Evolutionary conservation across 2,113 vertebrate genomes (phyloP).

Genomic region (Tragelaphus buxtoni): DNA sequence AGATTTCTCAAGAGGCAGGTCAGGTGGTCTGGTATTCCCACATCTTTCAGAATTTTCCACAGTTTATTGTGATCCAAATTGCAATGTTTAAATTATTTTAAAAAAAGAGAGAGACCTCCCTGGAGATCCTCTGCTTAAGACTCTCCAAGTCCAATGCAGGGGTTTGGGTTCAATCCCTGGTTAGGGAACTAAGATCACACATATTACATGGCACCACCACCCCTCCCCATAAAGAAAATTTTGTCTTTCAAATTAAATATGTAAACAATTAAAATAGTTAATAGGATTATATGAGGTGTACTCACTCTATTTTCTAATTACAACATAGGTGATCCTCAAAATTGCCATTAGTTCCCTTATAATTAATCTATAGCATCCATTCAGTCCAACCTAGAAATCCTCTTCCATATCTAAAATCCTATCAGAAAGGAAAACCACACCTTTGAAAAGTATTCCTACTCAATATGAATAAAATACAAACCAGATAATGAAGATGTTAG

Average conservation of each 20-base stretch:
- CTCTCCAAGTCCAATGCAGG: background rate
- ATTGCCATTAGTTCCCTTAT: background rate
- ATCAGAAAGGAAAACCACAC: background rate
- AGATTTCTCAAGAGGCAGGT: too few relatives aligned
- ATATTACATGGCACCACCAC: background rate
- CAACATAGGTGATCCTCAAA: background rate
- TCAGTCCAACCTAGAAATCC: background rate
- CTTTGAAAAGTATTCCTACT: background rate
- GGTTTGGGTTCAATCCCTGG: background rate
- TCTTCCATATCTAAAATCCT: background rate
- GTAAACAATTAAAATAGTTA: background rate
- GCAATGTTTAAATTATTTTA: background rate
- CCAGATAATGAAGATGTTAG: background rate
- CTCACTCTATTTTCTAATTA: background rate
- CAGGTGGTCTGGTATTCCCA: too few relatives aligned
- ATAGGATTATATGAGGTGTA: background rate
- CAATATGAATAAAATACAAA: background rate
- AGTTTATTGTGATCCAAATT: too few relatives aligned
- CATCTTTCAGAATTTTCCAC: too few relatives aligned
- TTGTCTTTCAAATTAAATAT: background rate
- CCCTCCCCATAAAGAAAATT: background rate
- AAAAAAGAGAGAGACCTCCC: background rate
- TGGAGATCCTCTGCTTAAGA: background rate
- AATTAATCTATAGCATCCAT: background rate
- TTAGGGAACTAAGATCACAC: background rate